Evolutionary conservation across 1,140 invertebrate species (phyloP).

Genomic region (Nebria ingens): DNA sequence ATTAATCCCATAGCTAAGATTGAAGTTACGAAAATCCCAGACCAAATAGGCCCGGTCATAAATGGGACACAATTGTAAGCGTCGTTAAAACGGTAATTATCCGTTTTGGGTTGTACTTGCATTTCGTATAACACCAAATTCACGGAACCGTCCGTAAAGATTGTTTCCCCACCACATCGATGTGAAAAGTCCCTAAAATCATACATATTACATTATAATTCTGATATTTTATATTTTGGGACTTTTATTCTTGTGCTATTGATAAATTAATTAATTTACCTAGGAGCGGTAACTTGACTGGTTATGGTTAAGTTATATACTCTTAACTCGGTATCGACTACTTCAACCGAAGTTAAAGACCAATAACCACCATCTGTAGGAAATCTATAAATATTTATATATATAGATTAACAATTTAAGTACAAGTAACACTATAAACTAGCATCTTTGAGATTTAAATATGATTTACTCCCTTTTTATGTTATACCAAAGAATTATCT

Average conservation of each 20-base stretch:
- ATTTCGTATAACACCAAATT: conserved; percentile 33
- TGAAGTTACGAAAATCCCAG: conserved; percentile 56
- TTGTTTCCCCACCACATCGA: conserved; percentile 35
- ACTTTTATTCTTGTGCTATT: no score
- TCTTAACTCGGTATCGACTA: conserved; percentile 14
- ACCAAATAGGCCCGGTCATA: conserved; percentile 69
- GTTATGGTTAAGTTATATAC: conserved; percentile 20
- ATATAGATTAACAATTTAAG: not conserved
- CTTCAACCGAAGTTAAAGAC: conserved; percentile 21
- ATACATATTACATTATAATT: no score
- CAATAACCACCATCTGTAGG: conserved; percentile 26
- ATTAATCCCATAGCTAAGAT: conserved; percentile 57
- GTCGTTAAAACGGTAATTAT: conserved; percentile 37
- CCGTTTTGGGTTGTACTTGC: conserved; percentile 38
- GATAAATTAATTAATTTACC: not conserved
- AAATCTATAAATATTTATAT: conserved; percentile 12
- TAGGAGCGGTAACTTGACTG: conserved; percentile 34
- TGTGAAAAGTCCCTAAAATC: conserved; percentile 37
- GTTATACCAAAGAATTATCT: not conserved
- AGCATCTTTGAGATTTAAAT: no score
- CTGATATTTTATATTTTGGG: no score
- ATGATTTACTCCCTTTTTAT: not conserved
- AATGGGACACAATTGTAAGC: conserved; percentile 66
- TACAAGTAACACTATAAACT: no score
- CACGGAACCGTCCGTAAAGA: conserved; percentile 28